phyloP scores from a whole-genome alignment of 2,113 vertebrate genomes.

The human region GRCh38 chr7:136269501-136270000 shows the following conservation, averaged over 20 bases:
- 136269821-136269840: not conserved
- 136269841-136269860: not conserved
- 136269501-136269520: not conserved
- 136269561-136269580: not conserved
- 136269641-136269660: not conserved
- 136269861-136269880: not conserved
- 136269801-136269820: not conserved
- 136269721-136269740: not conserved
- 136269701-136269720: not conserved
- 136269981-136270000: not conserved
- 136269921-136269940: not conserved
- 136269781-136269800: not conserved
- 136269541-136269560: not conserved
- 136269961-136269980: not conserved
- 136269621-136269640: not conserved
- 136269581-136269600: constrained; percentile 23
- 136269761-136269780: not conserved
- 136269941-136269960: not conserved
- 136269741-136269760: not conserved
- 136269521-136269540: not conserved
- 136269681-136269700: not conserved
- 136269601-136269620: not conserved
- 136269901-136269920: not conserved
- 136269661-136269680: not conserved
- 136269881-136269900: not conserved